These are phyloP conservation scores for Eupithecia dodoneata DNA, from an alignment of 2,888 invertebrate species.

Conservation along the genomic window DNA sequence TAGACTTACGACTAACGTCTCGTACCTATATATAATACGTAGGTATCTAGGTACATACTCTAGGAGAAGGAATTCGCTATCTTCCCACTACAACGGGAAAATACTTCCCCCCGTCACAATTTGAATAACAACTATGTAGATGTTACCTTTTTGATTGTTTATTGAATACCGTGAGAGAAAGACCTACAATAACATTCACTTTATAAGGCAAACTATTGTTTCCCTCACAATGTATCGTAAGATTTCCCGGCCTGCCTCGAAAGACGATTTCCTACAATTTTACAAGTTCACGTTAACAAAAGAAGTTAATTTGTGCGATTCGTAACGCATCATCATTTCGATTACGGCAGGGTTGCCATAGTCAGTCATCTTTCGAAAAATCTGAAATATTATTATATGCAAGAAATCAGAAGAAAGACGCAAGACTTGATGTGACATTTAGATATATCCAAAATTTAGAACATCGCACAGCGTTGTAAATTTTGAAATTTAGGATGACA, in stretches of 20 bases:
- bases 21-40: no score
- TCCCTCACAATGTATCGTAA: conserved; percentile 36
- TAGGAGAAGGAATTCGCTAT: neutral
- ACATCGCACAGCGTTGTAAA: neutral
- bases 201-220: conserved; percentile 37
- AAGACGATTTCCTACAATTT: conserved; percentile 57
- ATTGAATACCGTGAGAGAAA: conserved; percentile 43
- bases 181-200: conserved; percentile 38
- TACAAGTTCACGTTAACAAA: conserved; percentile 63
- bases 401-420: neutral
- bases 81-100: conserved; percentile 16
- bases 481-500: neutral
- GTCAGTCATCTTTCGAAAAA: neutral
- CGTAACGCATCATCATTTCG: conserved; percentile 72
- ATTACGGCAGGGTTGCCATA: conserved; percentile 52
- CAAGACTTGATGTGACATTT: neutral
- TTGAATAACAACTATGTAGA: conserved; percentile 19
- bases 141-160: conserved; percentile 31
- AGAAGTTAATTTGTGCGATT: conserved; percentile 73
- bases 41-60: no score
- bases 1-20: no score
- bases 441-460: neutral
- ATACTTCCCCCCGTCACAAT: conserved; percentile 4
- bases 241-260: conserved; percentile 47
- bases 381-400: neutral